Evolutionary conservation across 1,140 invertebrate genomes (phyloP).

Genomic region (Drosophila obscura): DNA sequence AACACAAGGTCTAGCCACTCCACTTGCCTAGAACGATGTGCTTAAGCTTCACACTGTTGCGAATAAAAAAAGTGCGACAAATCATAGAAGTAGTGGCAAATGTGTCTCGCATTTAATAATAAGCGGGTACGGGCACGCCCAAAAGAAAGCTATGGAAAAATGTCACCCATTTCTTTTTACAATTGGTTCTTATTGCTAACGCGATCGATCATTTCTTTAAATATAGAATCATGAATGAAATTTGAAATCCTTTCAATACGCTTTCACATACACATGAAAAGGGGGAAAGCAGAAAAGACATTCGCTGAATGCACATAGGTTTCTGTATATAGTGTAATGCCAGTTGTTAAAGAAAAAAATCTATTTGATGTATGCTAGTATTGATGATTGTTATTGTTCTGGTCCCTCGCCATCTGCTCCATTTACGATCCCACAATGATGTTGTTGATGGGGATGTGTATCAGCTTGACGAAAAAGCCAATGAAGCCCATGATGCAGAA

Average conservation of each 20-base stretch:
- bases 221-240: conserved; percentile 53
- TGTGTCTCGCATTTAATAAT: conserved; percentile 34
- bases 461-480: conserved; percentile 99
- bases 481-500: conserved; percentile 99
- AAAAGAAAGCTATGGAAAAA: background rate
- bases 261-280: conserved; percentile 38
- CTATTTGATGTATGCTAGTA: conserved; percentile 44
- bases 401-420: background rate
- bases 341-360: conserved; percentile 59
- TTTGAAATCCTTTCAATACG: conserved; percentile 56
- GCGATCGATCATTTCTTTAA: conserved; percentile 44
- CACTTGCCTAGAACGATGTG: too few relatives aligned
- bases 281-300: conserved; percentile 34
- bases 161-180: conserved; percentile 22
- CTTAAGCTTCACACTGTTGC: too few relatives aligned
- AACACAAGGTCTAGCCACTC: too few relatives aligned
- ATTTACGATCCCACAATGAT: conserved; percentile 95
- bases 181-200: conserved; percentile 59
- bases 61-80: too few relatives aligned
- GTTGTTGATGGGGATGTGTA: conserved; percentile 99
- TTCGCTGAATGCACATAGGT: conserved; percentile 71
- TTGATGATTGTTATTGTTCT: conserved; percentile 51
- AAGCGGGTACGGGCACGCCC: background rate
- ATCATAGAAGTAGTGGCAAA: conserved; percentile 11
- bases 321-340: conserved; percentile 27